Evolutionary conservation across 1,140 invertebrate species (phyloP).

Genomic region (Maniola jurtina): DNA sequence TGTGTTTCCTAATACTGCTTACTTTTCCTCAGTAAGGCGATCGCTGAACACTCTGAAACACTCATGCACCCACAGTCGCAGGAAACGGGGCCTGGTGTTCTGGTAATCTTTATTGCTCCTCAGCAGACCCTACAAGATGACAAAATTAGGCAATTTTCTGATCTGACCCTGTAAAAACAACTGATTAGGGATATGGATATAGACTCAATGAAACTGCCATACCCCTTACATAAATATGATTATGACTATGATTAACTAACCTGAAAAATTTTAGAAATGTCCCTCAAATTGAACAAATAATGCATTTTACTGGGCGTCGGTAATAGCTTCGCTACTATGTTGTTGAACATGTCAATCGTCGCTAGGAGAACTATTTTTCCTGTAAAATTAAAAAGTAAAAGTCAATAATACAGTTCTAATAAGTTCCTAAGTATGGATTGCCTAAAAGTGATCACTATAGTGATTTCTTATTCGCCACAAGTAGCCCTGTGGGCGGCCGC

Average conservation of each 20-base stretch:
- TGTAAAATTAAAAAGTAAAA: conserved; percentile 28
- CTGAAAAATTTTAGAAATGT: conserved; percentile 89
- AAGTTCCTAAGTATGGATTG: neutral
- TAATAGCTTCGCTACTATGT: conserved; percentile 84
- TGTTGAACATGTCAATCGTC: conserved; percentile 87
- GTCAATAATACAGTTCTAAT: neutral
- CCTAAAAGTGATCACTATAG: too few relatives aligned
- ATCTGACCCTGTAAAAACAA: too few relatives aligned
- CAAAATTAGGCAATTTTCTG: too few relatives aligned
- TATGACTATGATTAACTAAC: too few relatives aligned
- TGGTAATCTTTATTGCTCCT: conserved; percentile 86
- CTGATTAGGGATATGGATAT: too few relatives aligned
- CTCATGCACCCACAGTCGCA: conserved; percentile 91
- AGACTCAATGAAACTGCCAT: too few relatives aligned
- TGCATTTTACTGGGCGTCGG: conserved; percentile 94
- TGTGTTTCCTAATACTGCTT: conserved; percentile 37
- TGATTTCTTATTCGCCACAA: too few relatives aligned
- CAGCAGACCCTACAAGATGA: conserved; percentile 83
- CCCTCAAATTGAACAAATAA: conserved; percentile 92
- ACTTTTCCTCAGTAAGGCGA: conserved; percentile 87
- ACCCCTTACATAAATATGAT: too few relatives aligned
- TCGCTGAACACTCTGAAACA: conserved; percentile 90
- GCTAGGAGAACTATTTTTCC: conserved; percentile 76
- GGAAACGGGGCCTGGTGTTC: conserved; percentile 83
- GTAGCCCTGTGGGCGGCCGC: too few relatives aligned